phyloP scores from a whole-genome alignment of 1,140 invertebrate genomes.

The Pararge aegeria region DNA sequence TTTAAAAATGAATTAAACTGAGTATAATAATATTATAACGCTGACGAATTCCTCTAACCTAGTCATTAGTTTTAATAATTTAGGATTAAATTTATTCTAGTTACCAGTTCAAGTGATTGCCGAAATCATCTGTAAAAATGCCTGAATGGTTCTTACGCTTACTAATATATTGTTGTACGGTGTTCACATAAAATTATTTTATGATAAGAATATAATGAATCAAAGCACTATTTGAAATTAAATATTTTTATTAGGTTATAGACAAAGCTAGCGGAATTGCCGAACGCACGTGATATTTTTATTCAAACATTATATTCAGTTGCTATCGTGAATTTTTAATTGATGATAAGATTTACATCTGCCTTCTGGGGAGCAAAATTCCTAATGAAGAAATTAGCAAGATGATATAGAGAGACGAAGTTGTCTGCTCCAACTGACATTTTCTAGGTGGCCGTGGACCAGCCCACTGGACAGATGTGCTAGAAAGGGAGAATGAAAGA shows the following conservation, averaged over 20 bases:
- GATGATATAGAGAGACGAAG: too few relatives aligned
- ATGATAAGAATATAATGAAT: slow-evolving; percentile 7
- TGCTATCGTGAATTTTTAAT: too few relatives aligned
- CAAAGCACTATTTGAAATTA: slow-evolving; percentile 2
- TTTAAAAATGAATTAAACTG: background rate
- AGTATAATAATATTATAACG: slow-evolving; percentile 7
- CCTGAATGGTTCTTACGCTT: slow-evolving; percentile 65
- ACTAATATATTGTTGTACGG: slow-evolving; percentile 55
- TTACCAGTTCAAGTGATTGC: slow-evolving; percentile 1
- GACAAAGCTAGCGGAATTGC: too few relatives aligned
- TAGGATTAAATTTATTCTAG: background rate
- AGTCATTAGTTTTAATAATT: slow-evolving; percentile 30
- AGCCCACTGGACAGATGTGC: too few relatives aligned
- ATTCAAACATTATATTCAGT: too few relatives aligned
- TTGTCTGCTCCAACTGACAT: too few relatives aligned
- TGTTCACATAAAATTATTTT: slow-evolving; percentile 24
- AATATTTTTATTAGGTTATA: background rate
- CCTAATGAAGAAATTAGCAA: too few relatives aligned
- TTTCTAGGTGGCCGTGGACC: too few relatives aligned
- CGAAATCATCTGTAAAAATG: slow-evolving; percentile 21
- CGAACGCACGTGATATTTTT: too few relatives aligned
- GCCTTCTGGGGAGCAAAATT: too few relatives aligned
- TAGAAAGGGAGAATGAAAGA: too few relatives aligned
- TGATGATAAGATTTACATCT: too few relatives aligned
- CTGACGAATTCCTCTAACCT: slow-evolving; percentile 18